A percentile compares a stretch with the other conserved stretches of the same genome.
Conservation (phyloP, 1,140 invertebrate species). For the Samia ricini region DNA sequence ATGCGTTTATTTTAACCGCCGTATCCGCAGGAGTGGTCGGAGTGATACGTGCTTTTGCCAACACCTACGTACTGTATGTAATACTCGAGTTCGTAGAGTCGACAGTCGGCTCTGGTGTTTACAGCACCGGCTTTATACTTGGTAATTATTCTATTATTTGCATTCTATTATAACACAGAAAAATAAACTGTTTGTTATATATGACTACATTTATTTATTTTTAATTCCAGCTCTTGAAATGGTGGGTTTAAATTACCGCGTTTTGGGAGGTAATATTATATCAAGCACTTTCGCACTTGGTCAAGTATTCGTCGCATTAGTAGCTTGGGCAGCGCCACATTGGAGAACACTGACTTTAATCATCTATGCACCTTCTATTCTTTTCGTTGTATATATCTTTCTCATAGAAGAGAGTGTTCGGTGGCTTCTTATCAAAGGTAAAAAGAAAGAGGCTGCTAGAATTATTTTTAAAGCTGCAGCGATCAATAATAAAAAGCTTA, state of each 20-base stretch:
- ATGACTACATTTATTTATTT: conserved; percentile 61
- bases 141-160: conserved; percentile 16
- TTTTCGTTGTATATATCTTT: conserved; percentile 81
- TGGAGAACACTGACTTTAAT: conserved; percentile 85
- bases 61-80: conserved; percentile 31
- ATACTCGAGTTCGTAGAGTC: conserved; percentile 37
- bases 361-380: conserved; percentile 82
- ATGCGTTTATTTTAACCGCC: conserved; percentile 31
- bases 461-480: conserved; percentile 81
- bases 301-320: conserved; percentile 81
- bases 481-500: conserved; percentile 78
- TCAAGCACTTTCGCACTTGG: conserved; percentile 86
- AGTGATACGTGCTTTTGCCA: conserved; percentile 21
- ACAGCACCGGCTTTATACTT: conserved; percentile 37
- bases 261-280: conserved; percentile 84
- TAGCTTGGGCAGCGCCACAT: conserved; percentile 83
- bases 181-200: no score
- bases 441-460: conserved; percentile 80
- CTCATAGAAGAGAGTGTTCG: conserved; percentile 81
- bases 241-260: conserved; percentile 84
- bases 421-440: conserved; percentile 80
- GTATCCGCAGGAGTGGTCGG: conserved; percentile 26
- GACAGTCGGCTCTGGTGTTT: conserved; percentile 31
- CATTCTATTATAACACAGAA: neutral
- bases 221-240: conserved; percentile 85